These are phyloP conservation scores for Carapus acus DNA, from an alignment of 2,797 vertebrate species.

Conservation along the genomic window DNA sequence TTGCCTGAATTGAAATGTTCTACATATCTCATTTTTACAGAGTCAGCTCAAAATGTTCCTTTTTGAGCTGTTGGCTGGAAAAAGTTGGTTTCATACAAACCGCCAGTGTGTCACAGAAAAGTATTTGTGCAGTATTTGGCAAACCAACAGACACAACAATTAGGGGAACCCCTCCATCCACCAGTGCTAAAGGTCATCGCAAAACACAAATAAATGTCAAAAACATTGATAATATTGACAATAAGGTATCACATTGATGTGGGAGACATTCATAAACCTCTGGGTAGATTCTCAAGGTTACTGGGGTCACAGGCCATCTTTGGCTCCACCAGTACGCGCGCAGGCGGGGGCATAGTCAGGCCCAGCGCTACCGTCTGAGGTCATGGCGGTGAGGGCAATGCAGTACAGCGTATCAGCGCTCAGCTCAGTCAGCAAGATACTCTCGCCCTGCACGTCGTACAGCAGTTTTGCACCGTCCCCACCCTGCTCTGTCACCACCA, in stretches of 20 bases:
- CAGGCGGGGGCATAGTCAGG: slow-evolving; percentile 54
- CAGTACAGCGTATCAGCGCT: slow-evolving; percentile 50
- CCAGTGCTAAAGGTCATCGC: slow-evolving; percentile 1
- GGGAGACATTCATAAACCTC: neutral
- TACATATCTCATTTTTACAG: slow-evolving; percentile 14
- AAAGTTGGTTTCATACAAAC: too few relatives aligned
- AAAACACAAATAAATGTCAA: neutral
- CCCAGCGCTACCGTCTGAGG: neutral
- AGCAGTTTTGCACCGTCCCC: slow-evolving; percentile 2
- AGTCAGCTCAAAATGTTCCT: too few relatives aligned
- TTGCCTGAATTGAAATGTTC: slow-evolving; percentile 29
- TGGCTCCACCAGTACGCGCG: slow-evolving; percentile 24
- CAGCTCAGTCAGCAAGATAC: slow-evolving; percentile 44
- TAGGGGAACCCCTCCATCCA: neutral
- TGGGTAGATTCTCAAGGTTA: too few relatives aligned
- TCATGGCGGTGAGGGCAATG: slow-evolving; percentile 42
- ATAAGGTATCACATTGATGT: slow-evolving; percentile 18
- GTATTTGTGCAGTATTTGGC: neutral
- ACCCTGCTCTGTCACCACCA: slow-evolving; percentile 46
- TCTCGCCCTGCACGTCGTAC: slow-evolving; percentile 38
- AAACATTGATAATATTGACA: neutral
- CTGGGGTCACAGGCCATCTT: neutral
- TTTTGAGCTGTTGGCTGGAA: too few relatives aligned
- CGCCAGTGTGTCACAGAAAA: too few relatives aligned
- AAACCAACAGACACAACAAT: too few relatives aligned